Evolutionary conservation across 2,797 vertebrate genomes (phyloP), one percentile per base, ranked within the genome.

Genomic region (Smutsia temminckii): DNA sequence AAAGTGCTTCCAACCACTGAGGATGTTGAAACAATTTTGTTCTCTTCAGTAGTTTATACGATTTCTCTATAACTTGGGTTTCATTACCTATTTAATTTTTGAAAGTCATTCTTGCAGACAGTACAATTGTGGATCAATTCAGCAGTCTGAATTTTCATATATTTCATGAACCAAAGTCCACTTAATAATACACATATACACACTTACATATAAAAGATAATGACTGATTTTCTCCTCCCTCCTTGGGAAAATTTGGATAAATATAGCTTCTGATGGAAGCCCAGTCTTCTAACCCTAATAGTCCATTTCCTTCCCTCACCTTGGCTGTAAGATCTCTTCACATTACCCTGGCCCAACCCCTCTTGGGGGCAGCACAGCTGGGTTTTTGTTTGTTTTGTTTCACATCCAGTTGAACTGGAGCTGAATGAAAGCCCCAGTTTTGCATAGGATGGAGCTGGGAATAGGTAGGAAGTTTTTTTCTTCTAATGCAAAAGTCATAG

Each of bases 61-160:
- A 9, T 32, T 42, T 90, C 27, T 57, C 91, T 75, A 64, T 59
- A 75, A 51, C 4, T 46, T 81, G 69, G 49, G 74, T 69, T 80
- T 51, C 16, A 66, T 74, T 20, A 59, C 34, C 72, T 37, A 32
- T 16, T 87, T 88, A 46, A 91, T 51, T 90, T 91, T 91, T 83
- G 3, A 75, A 88, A 61, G 4, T 51, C 49, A 49, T 83, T 85
- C 32, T 51, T 83, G 5, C 42, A 85, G 32, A 37, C 14, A 89
- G 40, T 85, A 91, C 85, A 94, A 92, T 29, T 34, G 17, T 49
- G 57, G 5, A 42, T 13, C 66, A 69, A 49, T 63, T 79, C 3
- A 94, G 74, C 42, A n/a, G 9, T 83, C 46, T 68, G 57, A 79
- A 89, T 94, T 61, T 88, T 92, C 53, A 74, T 87, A 21, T 51